Percentiles rank a stretch among this genome's conserved stretches.
phyloP scores from a whole-genome alignment of 1,140 invertebrate genomes.

The Drosophila lini region DNA sequence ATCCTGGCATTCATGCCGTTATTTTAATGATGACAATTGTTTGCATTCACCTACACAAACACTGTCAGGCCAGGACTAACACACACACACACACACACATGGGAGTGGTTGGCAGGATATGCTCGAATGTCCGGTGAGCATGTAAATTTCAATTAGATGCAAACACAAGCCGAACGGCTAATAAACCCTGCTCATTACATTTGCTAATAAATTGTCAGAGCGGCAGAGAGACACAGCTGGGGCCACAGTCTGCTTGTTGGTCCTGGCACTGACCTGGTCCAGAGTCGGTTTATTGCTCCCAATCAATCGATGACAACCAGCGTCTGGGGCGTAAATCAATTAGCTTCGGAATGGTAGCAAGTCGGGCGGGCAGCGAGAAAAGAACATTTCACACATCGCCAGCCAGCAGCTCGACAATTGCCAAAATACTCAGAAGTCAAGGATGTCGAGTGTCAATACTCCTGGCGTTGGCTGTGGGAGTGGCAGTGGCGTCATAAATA shows the following conservation, averaged over 20 bases:
- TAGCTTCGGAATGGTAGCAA: constrained; percentile 37
- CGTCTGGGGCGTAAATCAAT: constrained; percentile 61
- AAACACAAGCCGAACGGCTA: constrained; percentile 60
- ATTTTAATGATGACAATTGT: constrained; percentile 82
- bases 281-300: constrained; percentile 51
- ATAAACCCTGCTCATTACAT: constrained; percentile 79
- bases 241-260: not conserved
- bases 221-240: not conserved
- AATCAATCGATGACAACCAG: constrained; percentile 57
- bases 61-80: not conserved
- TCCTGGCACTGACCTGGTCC: constrained; percentile 22
- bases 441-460: constrained; percentile 15
- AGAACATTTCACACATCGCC: constrained; percentile 47
- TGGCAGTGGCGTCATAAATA: constrained; percentile 65
- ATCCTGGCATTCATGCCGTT: constrained; percentile 52
- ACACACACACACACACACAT: constrained; percentile 2
- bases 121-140: constrained; percentile 47
- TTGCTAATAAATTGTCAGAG: constrained; percentile 74
- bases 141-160: constrained; percentile 79
- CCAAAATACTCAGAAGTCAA: constrained; percentile 32
- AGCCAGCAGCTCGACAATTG: constrained; percentile 48
- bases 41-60: constrained; percentile 56
- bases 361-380: constrained; percentile 11
- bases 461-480: constrained; percentile 2
- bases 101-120: constrained; percentile 21